Conservation (phyloP, 2,888 invertebrate species). For the Cremastinae sp. region DNA sequence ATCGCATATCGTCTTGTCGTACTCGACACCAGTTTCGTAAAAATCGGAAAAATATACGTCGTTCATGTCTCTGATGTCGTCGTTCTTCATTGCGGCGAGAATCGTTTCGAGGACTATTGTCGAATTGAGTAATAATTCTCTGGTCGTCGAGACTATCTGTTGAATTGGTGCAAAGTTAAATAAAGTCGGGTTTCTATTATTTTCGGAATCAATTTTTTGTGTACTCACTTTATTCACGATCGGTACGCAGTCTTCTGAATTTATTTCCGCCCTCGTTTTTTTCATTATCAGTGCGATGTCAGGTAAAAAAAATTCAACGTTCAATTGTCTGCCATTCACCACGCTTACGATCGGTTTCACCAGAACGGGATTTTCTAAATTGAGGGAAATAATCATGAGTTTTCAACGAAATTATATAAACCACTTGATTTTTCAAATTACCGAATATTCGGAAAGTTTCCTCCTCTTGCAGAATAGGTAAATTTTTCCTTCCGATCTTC, state of each 20-base stretch:
- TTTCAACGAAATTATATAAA: conserved; percentile 5
- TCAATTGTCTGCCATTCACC: conserved; percentile 70
- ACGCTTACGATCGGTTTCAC: conserved; percentile 75
- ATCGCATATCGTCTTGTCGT: conserved; percentile 71
- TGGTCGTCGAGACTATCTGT: conserved; percentile 73
- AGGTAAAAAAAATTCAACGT: conserved; percentile 72
- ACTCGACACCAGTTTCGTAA: conserved; percentile 69
- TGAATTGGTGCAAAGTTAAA: background rate
- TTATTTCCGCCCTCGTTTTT: conserved; percentile 72
- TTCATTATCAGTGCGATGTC: conserved; percentile 71
- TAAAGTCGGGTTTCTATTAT: background rate
- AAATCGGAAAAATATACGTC: conserved; percentile 75
- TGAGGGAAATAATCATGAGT: background rate
- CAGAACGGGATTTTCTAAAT: conserved; percentile 76
- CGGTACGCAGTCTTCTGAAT: conserved; percentile 69
- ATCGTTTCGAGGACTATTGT: conserved; percentile 73
- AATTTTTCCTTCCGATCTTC: conserved; percentile 75
- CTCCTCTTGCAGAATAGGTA: conserved; percentile 77
- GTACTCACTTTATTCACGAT: conserved; percentile 75
- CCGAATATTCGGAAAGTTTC: conserved; percentile 76
- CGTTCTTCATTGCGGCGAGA: conserved; percentile 74
- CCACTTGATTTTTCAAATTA: conserved; percentile 54
- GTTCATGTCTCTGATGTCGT: conserved; percentile 78
- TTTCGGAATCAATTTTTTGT: background rate
- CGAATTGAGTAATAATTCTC: conserved; percentile 74